Base-by-base conservation (phyloP, 2,888 invertebrate genomes). In the Trissolcus japonicus region DNA sequence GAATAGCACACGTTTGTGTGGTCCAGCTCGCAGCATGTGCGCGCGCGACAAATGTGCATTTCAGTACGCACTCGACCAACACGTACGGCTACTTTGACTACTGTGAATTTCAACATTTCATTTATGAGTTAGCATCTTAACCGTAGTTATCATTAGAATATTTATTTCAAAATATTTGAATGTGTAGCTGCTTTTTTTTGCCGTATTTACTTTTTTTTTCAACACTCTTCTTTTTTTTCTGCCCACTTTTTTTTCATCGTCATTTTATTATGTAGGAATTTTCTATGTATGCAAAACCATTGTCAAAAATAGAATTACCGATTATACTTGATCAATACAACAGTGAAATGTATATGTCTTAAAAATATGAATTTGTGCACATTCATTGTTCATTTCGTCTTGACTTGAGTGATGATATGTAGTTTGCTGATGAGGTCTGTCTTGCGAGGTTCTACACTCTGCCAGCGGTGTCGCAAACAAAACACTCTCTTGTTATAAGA, bases 331-430 rank as follows among this genome's bases (percentile, higher is more conserved):
- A 77, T 72, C 40, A 77, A 77, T 72, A 67, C 63, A 77, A 77
- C 72, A 72, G 76, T 62, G 76, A 67, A 72, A 76, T 72, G 72
- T 77, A 72, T 77, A 77, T 59, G 60, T 77, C 60, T 77, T 77
- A 77, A 72, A 77, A 77, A 77, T 77, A 77, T 77, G 77, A 61
- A 63, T 59, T 76, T 75, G 43, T 65, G 68, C 71, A 68, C 72
- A 77, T 76, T 72, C 72, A 76, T 76, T 76, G 59, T 69, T 63
- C 65, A 57, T 68, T 43, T 66, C 59, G 35, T 50, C 40, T 75
- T 61, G 65, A 25, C 77, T 77, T 67, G 53, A 76, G 76, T 76
- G 77, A 77, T 77, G 77, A 77, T 77, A 77, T 77, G 77, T 77
- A 72, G 56, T 72, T 77, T 72, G 67, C 68, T 68, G 77, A 77